phyloP scores from a whole-genome alignment of 2,113 vertebrate species.

The Sphyrna mokarran region DNA sequence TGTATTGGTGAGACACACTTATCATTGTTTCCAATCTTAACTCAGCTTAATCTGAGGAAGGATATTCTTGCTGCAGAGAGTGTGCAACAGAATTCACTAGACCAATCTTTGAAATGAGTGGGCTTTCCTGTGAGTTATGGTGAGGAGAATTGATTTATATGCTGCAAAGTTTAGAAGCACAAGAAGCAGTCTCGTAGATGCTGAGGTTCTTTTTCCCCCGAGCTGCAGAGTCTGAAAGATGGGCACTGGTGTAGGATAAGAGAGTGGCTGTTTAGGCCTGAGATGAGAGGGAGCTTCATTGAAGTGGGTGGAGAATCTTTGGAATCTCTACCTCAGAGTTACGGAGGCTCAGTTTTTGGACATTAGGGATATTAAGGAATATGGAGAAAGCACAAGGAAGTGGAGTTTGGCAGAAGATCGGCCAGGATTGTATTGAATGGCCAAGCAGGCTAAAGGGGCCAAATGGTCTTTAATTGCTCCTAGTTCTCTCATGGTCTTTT shows the following conservation, averaged over 20 bases:
- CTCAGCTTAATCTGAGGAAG: not conserved
- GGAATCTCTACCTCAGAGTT: not conserved
- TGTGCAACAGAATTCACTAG: not conserved
- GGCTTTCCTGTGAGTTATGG: not conserved
- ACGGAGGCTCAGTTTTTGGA: not conserved
- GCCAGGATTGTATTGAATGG: not conserved
- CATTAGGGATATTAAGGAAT: not conserved
- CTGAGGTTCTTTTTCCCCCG: not conserved
- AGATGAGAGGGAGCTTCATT: not conserved
- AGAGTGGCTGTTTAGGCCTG: not conserved
- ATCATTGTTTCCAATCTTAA: not conserved
- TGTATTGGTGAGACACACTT: not conserved
- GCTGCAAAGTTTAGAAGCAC: not conserved
- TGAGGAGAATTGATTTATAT: not conserved
- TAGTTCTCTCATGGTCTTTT: not conserved
- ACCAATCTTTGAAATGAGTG: not conserved
- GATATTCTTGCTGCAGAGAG: not conserved
- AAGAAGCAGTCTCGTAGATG: not conserved
- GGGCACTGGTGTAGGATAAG: not conserved
- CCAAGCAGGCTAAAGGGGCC: not conserved
- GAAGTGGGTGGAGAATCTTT: not conserved
- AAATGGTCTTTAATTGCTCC: not conserved
- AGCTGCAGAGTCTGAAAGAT: too few species aligned
- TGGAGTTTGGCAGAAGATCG: too few species aligned
- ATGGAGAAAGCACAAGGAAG: not conserved